phyloP scores from a whole-genome alignment of 2,888 invertebrate species.

The Gastrophysa polygoni region DNA sequence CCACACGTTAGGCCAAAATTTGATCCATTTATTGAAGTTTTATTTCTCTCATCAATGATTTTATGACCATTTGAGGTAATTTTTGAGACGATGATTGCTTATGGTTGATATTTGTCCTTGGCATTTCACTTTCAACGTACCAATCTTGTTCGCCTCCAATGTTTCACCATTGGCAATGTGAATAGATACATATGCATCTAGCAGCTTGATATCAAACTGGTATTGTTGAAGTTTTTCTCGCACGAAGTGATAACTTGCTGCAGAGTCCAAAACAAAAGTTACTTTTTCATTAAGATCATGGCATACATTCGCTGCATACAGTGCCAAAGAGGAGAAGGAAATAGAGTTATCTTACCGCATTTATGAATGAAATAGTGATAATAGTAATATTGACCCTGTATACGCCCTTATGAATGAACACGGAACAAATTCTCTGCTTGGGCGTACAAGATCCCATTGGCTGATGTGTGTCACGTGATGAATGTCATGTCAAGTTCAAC shows the following conservation, averaged over 20 bases:
- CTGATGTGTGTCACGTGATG: too few relatives aligned
- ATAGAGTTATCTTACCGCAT: too few relatives aligned
- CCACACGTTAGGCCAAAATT: not conserved
- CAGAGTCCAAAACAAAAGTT: not conserved
- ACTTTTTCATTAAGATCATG: not conserved
- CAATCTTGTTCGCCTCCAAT: not conserved
- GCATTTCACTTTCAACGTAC: not conserved
- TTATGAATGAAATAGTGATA: too few relatives aligned
- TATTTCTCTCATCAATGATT: conserved; percentile 16
- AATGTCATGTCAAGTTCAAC: too few relatives aligned
- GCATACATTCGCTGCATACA: not conserved
- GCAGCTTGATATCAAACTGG: not conserved
- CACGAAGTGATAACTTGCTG: not conserved
- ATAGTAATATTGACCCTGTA: too few relatives aligned
- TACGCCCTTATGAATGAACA: too few relatives aligned
- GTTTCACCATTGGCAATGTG: not conserved
- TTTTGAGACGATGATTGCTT: conserved; percentile 19
- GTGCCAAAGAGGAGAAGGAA: too few relatives aligned
- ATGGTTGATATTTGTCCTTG: not conserved
- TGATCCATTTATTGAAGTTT: conserved; percentile 3
- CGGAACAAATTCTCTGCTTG: too few relatives aligned
- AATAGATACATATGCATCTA: not conserved
- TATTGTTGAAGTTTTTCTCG: not conserved
- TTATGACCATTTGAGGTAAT: conserved; percentile 16
- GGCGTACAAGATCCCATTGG: too few relatives aligned